These are phyloP conservation scores for Poeciliopsis turneri DNA, from an alignment of 2,797 vertebrate genomes.

Conservation along the genomic window DNA sequence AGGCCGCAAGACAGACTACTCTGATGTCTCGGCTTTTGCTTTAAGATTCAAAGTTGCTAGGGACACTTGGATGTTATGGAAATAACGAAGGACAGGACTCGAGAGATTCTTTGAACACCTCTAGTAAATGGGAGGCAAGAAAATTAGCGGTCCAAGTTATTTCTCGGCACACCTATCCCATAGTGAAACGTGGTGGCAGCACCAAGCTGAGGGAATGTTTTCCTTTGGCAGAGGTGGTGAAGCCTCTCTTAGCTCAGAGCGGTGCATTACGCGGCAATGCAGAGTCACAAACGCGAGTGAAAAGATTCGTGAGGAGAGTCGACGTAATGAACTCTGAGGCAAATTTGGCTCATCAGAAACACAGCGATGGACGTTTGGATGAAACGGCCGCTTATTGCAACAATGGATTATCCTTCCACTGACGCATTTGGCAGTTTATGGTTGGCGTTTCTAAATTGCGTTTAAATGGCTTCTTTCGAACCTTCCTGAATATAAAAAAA, in stretches of 20 bases:
- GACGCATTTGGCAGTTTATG: too few species aligned
- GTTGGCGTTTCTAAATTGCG: too few species aligned
- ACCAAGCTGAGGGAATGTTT: neutral
- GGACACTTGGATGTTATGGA: neutral
- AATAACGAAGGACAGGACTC: neutral
- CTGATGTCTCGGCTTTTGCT: constrained; percentile 33
- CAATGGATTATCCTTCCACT: too few species aligned
- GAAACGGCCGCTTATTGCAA: too few species aligned
- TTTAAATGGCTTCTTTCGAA: too few species aligned
- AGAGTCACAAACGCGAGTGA: too few species aligned
- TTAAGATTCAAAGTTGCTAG: neutral
- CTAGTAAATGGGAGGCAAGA: neutral
- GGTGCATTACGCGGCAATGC: too few species aligned
- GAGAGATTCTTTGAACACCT: neutral
- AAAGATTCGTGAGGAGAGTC: too few species aligned
- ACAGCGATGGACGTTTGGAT: too few species aligned
- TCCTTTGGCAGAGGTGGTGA: neutral
- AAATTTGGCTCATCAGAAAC: too few species aligned
- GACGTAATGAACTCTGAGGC: too few species aligned
- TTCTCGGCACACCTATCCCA: neutral
- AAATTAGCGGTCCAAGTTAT: neutral
- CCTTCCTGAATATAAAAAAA: too few species aligned
- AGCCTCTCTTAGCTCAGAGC: neutral
- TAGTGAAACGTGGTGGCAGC: neutral
- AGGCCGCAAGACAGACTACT: constrained; percentile 37